Base-by-base conservation (phyloP, 2,113 vertebrate species). In the Pungitius pungitius region DNA sequence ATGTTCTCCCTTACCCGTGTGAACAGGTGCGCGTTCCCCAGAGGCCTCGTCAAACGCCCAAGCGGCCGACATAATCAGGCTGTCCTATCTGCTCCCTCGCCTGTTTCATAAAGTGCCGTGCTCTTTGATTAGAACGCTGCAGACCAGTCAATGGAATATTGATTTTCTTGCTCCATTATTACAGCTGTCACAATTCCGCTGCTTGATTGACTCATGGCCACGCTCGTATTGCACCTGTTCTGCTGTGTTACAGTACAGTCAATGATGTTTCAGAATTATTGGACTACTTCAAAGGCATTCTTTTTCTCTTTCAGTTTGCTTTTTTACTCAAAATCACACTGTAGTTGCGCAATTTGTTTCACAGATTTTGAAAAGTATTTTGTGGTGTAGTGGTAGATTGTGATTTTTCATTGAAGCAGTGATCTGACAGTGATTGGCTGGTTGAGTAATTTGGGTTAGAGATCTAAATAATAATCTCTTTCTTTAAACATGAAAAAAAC, bases 111-210 rank as follows among this genome's bases (percentile, higher is more conserved):
- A 89, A 85, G 88, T 87, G 80, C 88, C 47, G 76, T 33, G 85
- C 78, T 74, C 42, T 59, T 84, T 91, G 91, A 93, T 93, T 92
- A 91, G 89, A 87, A 90, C 77, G 84, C 89, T 85, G 88, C 81
- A 73, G 90, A 82, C 76, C 83, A 88, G 88, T 90, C 93, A 91
- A 91, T 93, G 92, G 83, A 83, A 87, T 93, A 93, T 94, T 80
- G 93, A 94, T 94, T 92, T 91, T 86, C 69, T 77, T 72, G 81
- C 68, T 76, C 88, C 84, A 87, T 92, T 86, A 92, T 92, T 90
- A 88, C 82, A 74, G 86, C 90, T 92, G 91, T 92, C 92, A 93
- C 88, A 91, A 82, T 88, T 79, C 85, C 78, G 84, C 88, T 83
- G 83, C 63, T 81, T 91, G 90, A 93, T 89, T 93, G 93, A 93